phyloP scores from a whole-genome alignment of 2,888 invertebrate genomes.

The Drosophila melanosoma region DNA sequence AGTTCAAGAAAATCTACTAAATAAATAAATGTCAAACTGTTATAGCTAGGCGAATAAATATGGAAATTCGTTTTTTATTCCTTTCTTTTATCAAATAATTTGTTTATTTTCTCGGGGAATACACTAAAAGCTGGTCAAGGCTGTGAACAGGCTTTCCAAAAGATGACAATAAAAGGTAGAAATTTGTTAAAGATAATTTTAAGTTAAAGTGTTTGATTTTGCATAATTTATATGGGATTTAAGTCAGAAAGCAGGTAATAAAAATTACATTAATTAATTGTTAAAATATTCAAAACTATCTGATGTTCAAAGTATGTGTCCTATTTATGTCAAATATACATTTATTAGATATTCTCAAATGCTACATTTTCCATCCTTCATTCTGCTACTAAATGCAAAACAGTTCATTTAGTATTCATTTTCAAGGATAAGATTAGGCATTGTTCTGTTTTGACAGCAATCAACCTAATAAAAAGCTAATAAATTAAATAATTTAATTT shows the following conservation, averaged over 20 bases:
- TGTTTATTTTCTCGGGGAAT: background rate
- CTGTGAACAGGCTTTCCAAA: background rate
- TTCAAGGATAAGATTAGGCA: background rate
- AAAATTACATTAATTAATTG: background rate
- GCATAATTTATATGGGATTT: slow-evolving; percentile 14
- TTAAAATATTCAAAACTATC: background rate
- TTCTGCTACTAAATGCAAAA: background rate
- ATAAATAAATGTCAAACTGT: slow-evolving; percentile 31
- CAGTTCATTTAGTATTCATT: background rate
- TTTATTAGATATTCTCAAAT: background rate
- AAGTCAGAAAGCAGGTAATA: background rate
- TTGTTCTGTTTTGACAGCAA: background rate
- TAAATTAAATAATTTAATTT: background rate
- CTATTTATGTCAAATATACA: background rate
- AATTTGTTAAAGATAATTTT: background rate
- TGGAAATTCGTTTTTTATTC: background rate
- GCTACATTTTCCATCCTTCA: background rate
- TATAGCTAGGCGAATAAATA: slow-evolving; percentile 2
- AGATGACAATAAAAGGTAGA: background rate
- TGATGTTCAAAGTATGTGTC: background rate
- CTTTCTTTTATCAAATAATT: background rate
- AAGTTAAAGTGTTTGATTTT: background rate
- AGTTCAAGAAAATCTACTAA: slow-evolving; percentile 25
- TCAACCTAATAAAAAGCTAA: background rate
- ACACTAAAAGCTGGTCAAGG: background rate